Evolutionary conservation across 2,797 vertebrate species (phyloP), one percentile per base, ranked within the genome.

Genomic region (Neosalanx taihuensis): DNA sequence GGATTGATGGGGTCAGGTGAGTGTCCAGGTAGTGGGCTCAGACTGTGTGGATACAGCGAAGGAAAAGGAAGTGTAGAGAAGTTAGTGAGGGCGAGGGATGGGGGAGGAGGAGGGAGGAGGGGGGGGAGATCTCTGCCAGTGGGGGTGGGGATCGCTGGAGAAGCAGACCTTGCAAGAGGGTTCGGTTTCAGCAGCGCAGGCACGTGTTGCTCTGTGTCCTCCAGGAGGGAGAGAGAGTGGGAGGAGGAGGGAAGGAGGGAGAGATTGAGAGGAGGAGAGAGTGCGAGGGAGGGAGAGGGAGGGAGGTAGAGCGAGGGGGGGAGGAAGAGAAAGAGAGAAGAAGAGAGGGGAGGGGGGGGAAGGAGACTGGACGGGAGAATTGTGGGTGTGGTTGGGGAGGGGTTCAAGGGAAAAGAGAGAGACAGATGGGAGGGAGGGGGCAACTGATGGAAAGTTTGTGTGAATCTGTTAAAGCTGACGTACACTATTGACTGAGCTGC

Each of bases 391-490:
- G 61, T 35, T 61, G 72, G 18, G 69, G 6, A 30, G 51, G 20
- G 26, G 9, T 30, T 12, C 31, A 53, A 31, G 41, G 58, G 37
- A 41, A 62, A 35, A 51, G 58, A 49, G 58, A 58, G 53, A 72
- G 30, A 64, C 56, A 33, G 0, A 5, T 70, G 70, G 79, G 69
- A 74, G 85, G 82, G 31, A 64, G 18, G 69, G 70, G 79, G 69
- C 46, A 26, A 71, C 75, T 70, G 78, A 80, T 89, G 89, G 88
- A 90, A 90, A 90, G 78, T 87, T 85, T 78, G 81, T 57, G 75
- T 81, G 71, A 69, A 64, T 85, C 82, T 83, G 75, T 81, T 83
- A 87, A 82, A 70, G 76, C 82, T 86, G 82, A 86, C 72, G 69
- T 78, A 74, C 75, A 85, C 80, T 85, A 35, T 88, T 83, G 76